Evolutionary conservation across 2,888 invertebrate genomes (phyloP), one percentile per base, ranked within the genome.

Genomic region (Agonopterix alstromeriana): DNA sequence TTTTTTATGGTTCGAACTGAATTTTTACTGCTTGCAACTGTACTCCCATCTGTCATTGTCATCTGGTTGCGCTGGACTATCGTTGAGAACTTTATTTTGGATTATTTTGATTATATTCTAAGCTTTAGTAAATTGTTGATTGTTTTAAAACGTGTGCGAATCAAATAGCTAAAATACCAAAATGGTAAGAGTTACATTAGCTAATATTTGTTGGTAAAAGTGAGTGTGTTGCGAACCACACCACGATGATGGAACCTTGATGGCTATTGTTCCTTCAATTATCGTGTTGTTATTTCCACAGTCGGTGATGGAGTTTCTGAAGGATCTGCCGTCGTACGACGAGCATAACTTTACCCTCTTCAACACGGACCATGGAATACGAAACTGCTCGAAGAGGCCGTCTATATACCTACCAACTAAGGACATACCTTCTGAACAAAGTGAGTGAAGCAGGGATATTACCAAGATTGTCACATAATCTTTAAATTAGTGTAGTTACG

Each of bases 351-450:
- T 98, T 74, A 94, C 97, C 36, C 91, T 95, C 71, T 96, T 96
- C 77, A 96, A 97, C 78, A 94, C 94, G 48, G 97, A 97, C 68
- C 93, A 92, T 71, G 95, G 94, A 38, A 94, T 93, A 63, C 91
- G 95, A 72, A 94, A 94, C 49, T 93, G 94, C 64, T 92, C 95
- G 36, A 96, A 96, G 82, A 92, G 95, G 70, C 97, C 97, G 44
- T 94, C 97, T 14, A 95, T 97, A 50, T 98, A 98, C 82, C 91
- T 98, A 58, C 96, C 97, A 43, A 98, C 98, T 42, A 96, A 95
- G 82, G 97, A 97, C 71, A 94, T 94, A 75, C 96, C 97, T 58
- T 94, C 97, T 46, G 97, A 97, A 85, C 97, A 98, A 92, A 93
- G 96, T 96, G 90, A 90, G 90, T 79, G 7, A 27, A 27, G 0